Evolutionary conservation across 2,888 invertebrate species (phyloP), one percentile per base, ranked within the genome.

Genomic region (Matsumyia berberina): DNA sequence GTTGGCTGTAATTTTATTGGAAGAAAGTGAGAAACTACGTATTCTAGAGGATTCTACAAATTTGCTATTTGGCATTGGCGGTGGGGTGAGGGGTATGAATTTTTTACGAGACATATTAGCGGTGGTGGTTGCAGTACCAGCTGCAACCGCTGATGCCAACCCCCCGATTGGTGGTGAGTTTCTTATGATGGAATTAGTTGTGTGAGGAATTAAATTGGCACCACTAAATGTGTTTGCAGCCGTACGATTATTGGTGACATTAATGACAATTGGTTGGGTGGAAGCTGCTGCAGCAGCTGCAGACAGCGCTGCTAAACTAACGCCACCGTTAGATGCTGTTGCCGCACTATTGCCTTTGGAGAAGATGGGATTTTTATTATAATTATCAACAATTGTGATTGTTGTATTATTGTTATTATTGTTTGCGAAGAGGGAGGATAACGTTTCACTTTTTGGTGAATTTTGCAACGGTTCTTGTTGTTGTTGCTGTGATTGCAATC

Each of bases 1-100:
- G 62, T 87, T 87, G 53, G 89, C 91, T 91, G 91, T 87, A 91
- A 91, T 86, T 91, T 91, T 90, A 89, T 91, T 89, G 88, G 91
- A 91, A 88, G 91, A 89, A 88, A 91, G 88, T 91, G 91, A 91
- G 83, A 88, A 89, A 88, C 91, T 91, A 87, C 91, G 90, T 81
- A 89, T 91, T 87, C 91, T 88, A 67, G 89, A 88, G 12, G 88
- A 86, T 87, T 91, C 91, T 85, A 89, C 87, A 87, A 89, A 87
- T 88, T 89, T 90, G 87, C 90, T 90, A 86, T 89, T 89, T 87
- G 91, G 87, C 88, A 88, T 89, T 83, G 91, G 91, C 83, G 91
- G 91, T 80, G 91, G 91, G 78, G 91, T 91, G 19, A 91, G 88
- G 55, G 91, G 88, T 15, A 87, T 86, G 86, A 86, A 87, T 82